Base-by-base conservation (phyloP, 2,113 vertebrate species). In the Chitala chitala region DNA sequence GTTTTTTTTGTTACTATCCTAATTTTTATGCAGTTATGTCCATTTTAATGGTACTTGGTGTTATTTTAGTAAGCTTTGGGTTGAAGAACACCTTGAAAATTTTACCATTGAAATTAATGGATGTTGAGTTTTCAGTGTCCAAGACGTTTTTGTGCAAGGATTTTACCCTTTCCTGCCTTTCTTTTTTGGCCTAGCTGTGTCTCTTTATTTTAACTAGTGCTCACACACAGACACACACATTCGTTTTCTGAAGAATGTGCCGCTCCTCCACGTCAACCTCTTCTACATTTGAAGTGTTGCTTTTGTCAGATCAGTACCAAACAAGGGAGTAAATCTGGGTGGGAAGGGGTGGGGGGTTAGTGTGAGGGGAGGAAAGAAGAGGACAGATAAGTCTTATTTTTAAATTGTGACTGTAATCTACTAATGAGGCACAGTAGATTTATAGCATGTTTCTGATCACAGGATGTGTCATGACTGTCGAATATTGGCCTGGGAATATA, bases 281-380 rank as follows among this genome's bases (percentile, higher is more conserved):
- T 29, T 20, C 13, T 53, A 55, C 69, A 71, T 71, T 56, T 63
- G 26, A 56, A 15, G n/a, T 24, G 40, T 26, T 63, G 17, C 71
- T 61, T 38, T 44, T 40, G 20, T 40, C 38, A 29, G 40, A 40
- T 73, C 61, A 61, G 46, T 61, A 46, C 59, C 46, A 20, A 38
- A 61, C 20, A 26, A 73, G 61, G 55, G 22, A 31, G 46, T 46
- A 12, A 69, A 69, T 17, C 5, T 33, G 33, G 20, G 22, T 10
- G 38, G 51, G 13, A 36, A 22, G 51, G 44, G n/a, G 56, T 10
- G 24, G 17, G 31, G 38, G 40, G 15, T 2, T 6, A 38, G 33
- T 20, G 38, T 13, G n/a, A 33, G 8, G 46, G 46, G 9, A 71
- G 13, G 2, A 31, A 5, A 38, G n/a, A 50, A 9, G 20, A 56